Evolutionary conservation across 2,888 invertebrate genomes (phyloP).

Genomic region (Macrophya annulata): DNA sequence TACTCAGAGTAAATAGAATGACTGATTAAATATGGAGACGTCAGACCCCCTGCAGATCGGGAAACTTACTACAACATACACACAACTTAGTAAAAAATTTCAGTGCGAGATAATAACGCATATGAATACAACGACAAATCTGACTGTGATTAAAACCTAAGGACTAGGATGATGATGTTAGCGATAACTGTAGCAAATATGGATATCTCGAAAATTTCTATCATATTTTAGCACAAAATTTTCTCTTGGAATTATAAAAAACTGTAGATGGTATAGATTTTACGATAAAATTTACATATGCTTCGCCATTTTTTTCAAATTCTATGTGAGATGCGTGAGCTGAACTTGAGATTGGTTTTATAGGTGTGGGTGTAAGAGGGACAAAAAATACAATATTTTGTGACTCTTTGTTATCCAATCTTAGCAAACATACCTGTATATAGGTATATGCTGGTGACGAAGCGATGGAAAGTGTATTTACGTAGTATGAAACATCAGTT

Average conservation of each 20-base stretch:
- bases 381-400: background rate
- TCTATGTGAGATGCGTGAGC: background rate
- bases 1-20: constrained; percentile 12
- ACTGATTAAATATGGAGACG: constrained; percentile 32
- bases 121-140: background rate
- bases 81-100: background rate
- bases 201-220: background rate
- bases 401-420: background rate
- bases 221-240: background rate
- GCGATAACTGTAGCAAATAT: background rate
- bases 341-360: background rate
- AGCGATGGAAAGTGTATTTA: background rate
- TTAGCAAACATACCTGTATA: background rate
- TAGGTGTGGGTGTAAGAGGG: background rate
- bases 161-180: background rate
- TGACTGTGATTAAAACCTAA: constrained; percentile 13
- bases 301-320: background rate
- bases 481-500: background rate
- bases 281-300: background rate
- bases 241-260: background rate
- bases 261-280: background rate
- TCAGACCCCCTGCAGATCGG: constrained; percentile 53
- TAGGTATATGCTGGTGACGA: background rate
- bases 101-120: background rate
- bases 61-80: background rate